A percentile compares a stretch with the other conserved stretches of the same genome.
Conservation (phyloP, 2,113 vertebrate species). For the Nothocercus nigrocapillus region DNA sequence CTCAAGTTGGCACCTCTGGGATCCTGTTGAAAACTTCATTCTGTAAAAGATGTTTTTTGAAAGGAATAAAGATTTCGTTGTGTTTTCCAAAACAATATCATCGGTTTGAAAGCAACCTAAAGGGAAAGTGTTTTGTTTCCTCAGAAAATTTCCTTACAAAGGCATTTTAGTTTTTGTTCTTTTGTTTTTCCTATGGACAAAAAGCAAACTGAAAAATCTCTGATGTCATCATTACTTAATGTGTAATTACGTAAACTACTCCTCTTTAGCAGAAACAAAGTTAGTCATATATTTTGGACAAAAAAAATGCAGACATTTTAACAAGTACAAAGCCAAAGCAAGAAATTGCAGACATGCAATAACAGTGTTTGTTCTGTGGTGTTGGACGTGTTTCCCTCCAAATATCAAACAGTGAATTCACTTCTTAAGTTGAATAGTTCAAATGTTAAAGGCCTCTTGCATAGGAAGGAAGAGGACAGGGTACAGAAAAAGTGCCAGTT, state of each 20-base stretch:
- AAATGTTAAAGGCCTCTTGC: background rate
- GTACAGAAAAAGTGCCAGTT: background rate
- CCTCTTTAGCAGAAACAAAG: background rate
- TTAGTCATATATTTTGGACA: background rate
- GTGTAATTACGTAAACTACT: conserved; percentile 4
- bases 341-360: background rate
- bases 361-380: background rate
- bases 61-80: conserved; percentile 35
- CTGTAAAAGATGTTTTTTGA: conserved; percentile 13
- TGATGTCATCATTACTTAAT: background rate
- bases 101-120: background rate
- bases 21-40: background rate
- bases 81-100: conserved; percentile 48
- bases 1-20: conserved; percentile 17
- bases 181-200: background rate
- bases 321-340: background rate
- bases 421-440: conserved; percentile 57
- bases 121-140: background rate
- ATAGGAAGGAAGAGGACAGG: conserved; percentile 17
- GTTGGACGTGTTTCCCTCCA: background rate
- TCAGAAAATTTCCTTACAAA: background rate
- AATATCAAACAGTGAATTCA: conserved; percentile 20
- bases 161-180: background rate
- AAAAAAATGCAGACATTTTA: background rate
- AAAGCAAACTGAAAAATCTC: background rate